Base-by-base conservation (phyloP, 2,888 invertebrate genomes). In the Orthosia gothica region DNA sequence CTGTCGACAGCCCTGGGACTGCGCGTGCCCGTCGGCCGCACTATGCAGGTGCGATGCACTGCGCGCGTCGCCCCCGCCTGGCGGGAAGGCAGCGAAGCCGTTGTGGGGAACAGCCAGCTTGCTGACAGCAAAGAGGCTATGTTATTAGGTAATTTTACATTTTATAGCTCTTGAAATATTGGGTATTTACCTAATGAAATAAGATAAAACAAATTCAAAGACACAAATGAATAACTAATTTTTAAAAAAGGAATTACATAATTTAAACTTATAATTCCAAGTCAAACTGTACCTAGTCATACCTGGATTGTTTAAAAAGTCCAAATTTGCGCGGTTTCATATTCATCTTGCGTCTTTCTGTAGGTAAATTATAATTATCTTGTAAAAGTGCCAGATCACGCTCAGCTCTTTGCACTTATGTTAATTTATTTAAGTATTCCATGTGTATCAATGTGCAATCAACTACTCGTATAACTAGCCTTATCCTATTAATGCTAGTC, bases 71-170 rank as follows among this genome's bases (percentile, higher is more conserved):
- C 96, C 0, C 96, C 96, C 0, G 94, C 95, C 0, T 96, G 96
- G 96, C 87, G 95, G 63, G 96, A 96, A 88, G 96, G 96, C 78
- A 96, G 96, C 81, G 96, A 96, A 67, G 96, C 96, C 2, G 96
- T 96, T 0, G 94, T 96, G 0, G 96, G 95, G 9, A 95, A 95
- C 87, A 94, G 92, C 79, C 95, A 95, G 77, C 90, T 96, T 1
- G 95, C 95, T 64, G 96, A 96, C 75, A 96, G 96, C 87, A 96
- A 96, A 81, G 96, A 96, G 80, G 96, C 96, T 70, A 96, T 96
- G 96, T 83, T 96, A 73, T 91, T 96, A 84, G 96, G 96, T 96
- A 77, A 81, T 61, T 54, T 54, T 12, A 20, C 15, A 23, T n/a
- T 16, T 12, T 2, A n/a, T 26, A 63, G 47, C 18, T 54, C 18